phyloP scores from a whole-genome alignment of 2,888 invertebrate species.

The Pseudoips prasinana region DNA sequence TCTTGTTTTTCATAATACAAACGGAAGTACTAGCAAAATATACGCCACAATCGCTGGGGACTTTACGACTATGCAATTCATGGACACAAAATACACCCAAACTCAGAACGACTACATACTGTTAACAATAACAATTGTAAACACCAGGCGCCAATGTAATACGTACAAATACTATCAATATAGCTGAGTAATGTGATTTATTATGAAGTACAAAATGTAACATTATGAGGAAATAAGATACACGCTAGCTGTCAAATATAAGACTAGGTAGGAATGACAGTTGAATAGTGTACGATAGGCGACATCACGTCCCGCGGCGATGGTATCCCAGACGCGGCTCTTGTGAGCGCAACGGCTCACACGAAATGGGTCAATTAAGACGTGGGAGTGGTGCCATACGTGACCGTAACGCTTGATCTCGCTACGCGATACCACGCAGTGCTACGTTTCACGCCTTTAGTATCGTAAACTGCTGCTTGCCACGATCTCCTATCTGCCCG shows the following conservation, averaged over 20 bases:
- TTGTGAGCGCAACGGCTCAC: constrained; percentile 66
- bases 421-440: constrained; percentile 53
- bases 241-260: constrained; percentile 38
- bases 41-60: no score
- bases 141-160: no score
- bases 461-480: constrained; percentile 49
- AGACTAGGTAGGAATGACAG: constrained; percentile 36
- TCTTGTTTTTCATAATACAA: no score
- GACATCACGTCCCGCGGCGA: constrained; percentile 72
- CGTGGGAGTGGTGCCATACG: constrained; percentile 76
- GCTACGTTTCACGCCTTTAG: constrained; percentile 73
- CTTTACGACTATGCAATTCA: no score
- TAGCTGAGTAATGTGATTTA: constrained; percentile 17
- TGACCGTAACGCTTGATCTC: constrained; percentile 76
- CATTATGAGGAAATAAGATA: constrained; percentile 7
- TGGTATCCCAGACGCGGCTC: constrained; percentile 72
- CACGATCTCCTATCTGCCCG: constrained; percentile 43
- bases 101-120: no score
- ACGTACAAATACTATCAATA: no score
- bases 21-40: no score
- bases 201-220: background rate
- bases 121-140: no score
- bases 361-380: constrained; percentile 81
- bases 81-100: no score
- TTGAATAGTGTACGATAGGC: constrained; percentile 41